Conservation (phyloP, 1,140 invertebrate genomes). For the Aplysia californica region DNA sequence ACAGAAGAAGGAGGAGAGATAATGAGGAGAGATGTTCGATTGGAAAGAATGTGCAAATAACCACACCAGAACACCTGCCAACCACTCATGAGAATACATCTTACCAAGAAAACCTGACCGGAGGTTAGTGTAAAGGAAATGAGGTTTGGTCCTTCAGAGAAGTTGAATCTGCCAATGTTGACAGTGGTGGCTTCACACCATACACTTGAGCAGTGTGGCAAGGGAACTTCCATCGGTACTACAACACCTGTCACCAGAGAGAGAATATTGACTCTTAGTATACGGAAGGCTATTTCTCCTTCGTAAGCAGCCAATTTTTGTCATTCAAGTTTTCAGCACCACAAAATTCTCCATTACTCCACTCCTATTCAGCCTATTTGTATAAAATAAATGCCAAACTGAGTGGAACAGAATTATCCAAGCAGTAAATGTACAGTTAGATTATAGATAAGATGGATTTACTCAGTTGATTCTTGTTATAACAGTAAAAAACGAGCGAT, state of each 20-base stretch:
- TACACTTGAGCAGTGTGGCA: neutral
- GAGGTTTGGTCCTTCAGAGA: slow-evolving; percentile 2
- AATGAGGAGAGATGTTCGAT: too few species aligned
- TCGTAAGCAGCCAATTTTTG: neutral
- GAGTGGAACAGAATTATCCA: neutral
- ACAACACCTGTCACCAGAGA: neutral
- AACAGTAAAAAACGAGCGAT: too few species aligned
- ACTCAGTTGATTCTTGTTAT: neutral
- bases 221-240: neutral
- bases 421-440: neutral
- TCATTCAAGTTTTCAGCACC: too few species aligned
- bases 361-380: too few species aligned
- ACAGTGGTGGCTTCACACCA: neutral
- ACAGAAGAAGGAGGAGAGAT: too few species aligned
- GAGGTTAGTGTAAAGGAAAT: neutral
- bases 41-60: too few species aligned
- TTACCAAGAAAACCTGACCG: neutral
- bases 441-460: neutral
- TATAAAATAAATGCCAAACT: too few species aligned
- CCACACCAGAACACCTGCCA: too few species aligned
- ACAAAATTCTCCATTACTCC: too few species aligned
- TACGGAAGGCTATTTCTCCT: neutral
- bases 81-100: too few species aligned
- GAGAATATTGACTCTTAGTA: too few species aligned
- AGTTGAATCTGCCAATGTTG: neutral